Base-by-base conservation (phyloP, 2,888 invertebrate genomes). In the Euphydryas editha region DNA sequence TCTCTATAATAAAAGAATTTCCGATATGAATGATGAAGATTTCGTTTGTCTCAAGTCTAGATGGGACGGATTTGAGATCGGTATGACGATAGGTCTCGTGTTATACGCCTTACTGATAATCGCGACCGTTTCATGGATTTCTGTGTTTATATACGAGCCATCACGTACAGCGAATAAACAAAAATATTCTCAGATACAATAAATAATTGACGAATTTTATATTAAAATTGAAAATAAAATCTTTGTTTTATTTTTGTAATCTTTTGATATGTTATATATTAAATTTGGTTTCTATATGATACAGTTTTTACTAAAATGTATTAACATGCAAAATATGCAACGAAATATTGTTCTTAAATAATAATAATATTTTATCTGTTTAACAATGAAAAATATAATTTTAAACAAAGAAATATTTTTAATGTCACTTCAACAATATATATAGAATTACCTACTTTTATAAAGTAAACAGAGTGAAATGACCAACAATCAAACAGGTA, bases 401-500 rank as follows among this genome's bases (percentile, higher is more conserved):
- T 10, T 2, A 24, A 51, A 21, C 54, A 36, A 54, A 51, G 49
- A 21, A 0, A 15, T 7, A 3, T 8, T 13, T 49, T 2, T n/a
- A 24, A n/a, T 54, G 10, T 5, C 30, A 15, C 21, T 24, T 7
- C 21, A 47, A 51, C 21, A 51, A 24, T 24, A 24, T n/a, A n/a
- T 21, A 54, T n/a, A 36, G 37, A 13, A 15, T 70, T 65, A 61
- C 69, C 59, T 62, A 62, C 57, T 68, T 68, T 64, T 55, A 62
- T 57, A 66, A 64, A 57, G 71, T 74, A 76, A 78, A 78, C 76
- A 80, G 73, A 78, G 81, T 78, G 81, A 84, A 87, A 86, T 88
- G 84, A 81, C 83, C 85, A 82, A 80, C 79, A 81, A 86, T 83
- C 79, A 78, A 76, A 77, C 62, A 72, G 75, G 73, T 80, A 81